A percentile compares a stretch with the other conserved stretches of the same genome.
Conservation (phyloP, 2,113 vertebrate species). For the Peromyscus polionotus region DNA sequence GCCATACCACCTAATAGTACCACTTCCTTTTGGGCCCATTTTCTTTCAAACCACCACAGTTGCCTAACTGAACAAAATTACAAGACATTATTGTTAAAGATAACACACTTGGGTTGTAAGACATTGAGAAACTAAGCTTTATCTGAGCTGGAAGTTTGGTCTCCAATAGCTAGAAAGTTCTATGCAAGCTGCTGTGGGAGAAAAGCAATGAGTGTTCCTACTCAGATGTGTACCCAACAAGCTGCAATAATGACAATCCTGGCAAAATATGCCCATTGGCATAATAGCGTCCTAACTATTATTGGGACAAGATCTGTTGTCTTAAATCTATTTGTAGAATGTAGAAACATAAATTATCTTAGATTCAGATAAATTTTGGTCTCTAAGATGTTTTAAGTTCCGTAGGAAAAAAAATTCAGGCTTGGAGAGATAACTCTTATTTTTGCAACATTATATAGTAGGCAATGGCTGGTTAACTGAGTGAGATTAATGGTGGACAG, state of each 20-base stretch:
- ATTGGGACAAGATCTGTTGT: background rate
- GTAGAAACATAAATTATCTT: constrained; percentile 49
- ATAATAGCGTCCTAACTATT: background rate
- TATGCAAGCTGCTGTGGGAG: background rate
- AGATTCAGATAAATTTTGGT: background rate
- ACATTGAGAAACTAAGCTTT: background rate
- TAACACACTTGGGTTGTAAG: background rate
- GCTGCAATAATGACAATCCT: background rate
- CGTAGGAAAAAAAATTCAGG: background rate
- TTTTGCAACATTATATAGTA: background rate
- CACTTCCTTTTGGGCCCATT: background rate
- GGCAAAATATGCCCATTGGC: background rate
- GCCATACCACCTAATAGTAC: background rate
- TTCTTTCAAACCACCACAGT: background rate
- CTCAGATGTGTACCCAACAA: background rate
- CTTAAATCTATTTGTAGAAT: constrained; percentile 17
- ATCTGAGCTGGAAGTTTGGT: background rate
- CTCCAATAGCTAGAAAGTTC: background rate
- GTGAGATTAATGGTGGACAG: background rate
- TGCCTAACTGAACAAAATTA: background rate
- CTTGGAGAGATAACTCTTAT: background rate
- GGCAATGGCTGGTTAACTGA: constrained; percentile 35
- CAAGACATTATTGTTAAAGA: background rate
- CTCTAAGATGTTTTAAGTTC: constrained; percentile 29
- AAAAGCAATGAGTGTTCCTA: background rate